Percentiles rank a stretch among this genome's conserved stretches.
phyloP scores from a whole-genome alignment of 2,888 invertebrate species.

The Sycophila texana region DNA sequence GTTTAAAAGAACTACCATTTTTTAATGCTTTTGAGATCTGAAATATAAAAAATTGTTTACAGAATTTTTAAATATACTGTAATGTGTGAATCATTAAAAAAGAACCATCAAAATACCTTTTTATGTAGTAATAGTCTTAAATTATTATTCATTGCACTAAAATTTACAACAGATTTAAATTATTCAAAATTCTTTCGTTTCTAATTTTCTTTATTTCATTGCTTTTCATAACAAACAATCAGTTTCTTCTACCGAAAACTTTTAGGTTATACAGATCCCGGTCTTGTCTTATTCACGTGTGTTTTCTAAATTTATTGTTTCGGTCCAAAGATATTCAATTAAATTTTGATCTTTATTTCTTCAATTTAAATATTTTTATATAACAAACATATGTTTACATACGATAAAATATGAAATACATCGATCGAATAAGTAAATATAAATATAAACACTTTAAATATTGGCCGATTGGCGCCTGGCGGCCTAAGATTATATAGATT shows the following conservation, averaged over 20 bases:
- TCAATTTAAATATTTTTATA: no score
- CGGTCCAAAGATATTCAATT: no score
- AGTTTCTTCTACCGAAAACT: not conserved
- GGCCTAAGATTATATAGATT: not conserved
- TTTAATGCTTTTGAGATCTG: slow-evolving; percentile 64
- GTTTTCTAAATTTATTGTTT: no score
- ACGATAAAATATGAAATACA: no score
- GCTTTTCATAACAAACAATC: not conserved
- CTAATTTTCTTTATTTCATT: not conserved
- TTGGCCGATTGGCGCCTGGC: no score
- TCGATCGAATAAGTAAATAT: no score
- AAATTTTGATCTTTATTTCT: no score
- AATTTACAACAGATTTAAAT: not conserved
- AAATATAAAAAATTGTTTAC: slow-evolving; percentile 17
- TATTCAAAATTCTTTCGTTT: not conserved
- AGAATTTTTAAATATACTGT: not conserved
- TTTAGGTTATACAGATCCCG: not conserved
- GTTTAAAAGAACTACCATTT: slow-evolving; percentile 54
- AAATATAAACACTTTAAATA: no score
- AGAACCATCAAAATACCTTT: slow-evolving; percentile 35
- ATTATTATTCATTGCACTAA: slow-evolving; percentile 39
- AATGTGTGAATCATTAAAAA: not conserved
- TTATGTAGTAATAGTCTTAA: slow-evolving; percentile 39
- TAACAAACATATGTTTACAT: not conserved
- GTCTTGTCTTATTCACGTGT: not conserved